Evolutionary conservation across 2,113 vertebrate species (phyloP), one percentile per base, ranked within the genome.

Genomic region (Sorex araneus): DNA sequence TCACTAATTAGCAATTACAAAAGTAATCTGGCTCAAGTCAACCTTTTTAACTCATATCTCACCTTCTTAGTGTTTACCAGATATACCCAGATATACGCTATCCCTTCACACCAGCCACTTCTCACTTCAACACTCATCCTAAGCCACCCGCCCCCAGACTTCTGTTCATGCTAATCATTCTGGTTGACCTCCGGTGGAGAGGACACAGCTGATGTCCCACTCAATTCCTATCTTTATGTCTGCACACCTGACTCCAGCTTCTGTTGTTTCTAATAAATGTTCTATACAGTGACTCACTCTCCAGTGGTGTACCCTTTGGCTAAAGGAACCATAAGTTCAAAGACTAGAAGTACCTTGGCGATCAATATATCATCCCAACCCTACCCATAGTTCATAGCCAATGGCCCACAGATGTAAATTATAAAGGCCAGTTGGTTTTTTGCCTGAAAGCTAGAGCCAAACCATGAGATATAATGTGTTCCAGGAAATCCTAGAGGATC

Each of bases 71-170:
- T 66, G 84, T 34, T 77, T 25, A 36, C 25, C 63, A 70, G 23
- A 50, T 11, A 63, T 3, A 21, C n/a, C n/a, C n/a, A n/a, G n/a
- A n/a, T n/a, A n/a, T n/a, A n/a, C n/a, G 70, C 7, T 30, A 25
- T 10, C 23, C 0, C 3, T 16, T 12, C 19, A 13, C 23, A 71
- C 60, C 13, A 36, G 18, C 3, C 64, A 19, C 18, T 30, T 84
- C 40, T 36, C 32, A 9, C 36, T n/a, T 70, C 28, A 54, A 79
- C 78, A 54, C 4, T 12, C 21, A 79, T 8, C 63, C n/a, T 54
- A 0, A 0, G 5, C 7, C 57, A 43, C 70, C n/a, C 63, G 25
- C 10, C 16, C 0, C 30, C 32, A 1, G 1, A 19, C 45, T 66
- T 84, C 9, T 23, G 4, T 8, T 3, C 50, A 4, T 60, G 18